A percentile compares a stretch with the other conserved stretches of the same genome.
These are phyloP conservation scores for Amiota mariae DNA, from an alignment of 2,888 invertebrate species.

Conservation along the genomic window DNA sequence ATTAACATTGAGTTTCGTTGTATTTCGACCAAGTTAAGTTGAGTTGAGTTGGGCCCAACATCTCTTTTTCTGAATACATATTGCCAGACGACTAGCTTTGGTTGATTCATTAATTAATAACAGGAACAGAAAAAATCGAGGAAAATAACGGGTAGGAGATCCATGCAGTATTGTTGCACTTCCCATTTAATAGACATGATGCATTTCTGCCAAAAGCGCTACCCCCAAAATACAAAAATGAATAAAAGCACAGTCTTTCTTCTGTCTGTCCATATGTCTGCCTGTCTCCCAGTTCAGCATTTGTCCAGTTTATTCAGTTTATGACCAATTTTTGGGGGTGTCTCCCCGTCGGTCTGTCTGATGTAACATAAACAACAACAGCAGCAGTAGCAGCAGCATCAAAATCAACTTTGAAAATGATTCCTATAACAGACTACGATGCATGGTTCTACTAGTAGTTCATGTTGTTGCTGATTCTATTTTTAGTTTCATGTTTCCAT, in stretches of 20 bases:
- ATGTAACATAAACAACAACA: no score
- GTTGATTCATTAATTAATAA: conserved; percentile 9
- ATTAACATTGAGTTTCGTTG: background rate
- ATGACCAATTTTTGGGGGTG: background rate
- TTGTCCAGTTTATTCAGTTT: no score
- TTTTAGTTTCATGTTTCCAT: background rate
- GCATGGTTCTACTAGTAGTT: background rate
- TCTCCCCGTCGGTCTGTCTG: no score
- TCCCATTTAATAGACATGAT: background rate
- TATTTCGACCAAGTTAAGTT: background rate
- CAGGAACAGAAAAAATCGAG: no score
- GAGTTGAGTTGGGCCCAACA: background rate
- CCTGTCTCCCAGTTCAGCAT: no score
- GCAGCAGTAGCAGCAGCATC: no score
- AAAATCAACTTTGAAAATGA: background rate
- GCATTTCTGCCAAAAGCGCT: background rate
- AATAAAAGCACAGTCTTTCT: no score
- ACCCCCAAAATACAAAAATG: background rate
- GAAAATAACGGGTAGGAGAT: no score
- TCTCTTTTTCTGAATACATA: background rate
- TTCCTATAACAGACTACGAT: background rate
- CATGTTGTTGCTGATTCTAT: background rate
- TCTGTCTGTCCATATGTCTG: no score
- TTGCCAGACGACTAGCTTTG: background rate
- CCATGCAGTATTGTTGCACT: background rate